Evolutionary conservation across 2,113 vertebrate genomes (phyloP).

Genomic region (Sminthopsis crassicaudata): DNA sequence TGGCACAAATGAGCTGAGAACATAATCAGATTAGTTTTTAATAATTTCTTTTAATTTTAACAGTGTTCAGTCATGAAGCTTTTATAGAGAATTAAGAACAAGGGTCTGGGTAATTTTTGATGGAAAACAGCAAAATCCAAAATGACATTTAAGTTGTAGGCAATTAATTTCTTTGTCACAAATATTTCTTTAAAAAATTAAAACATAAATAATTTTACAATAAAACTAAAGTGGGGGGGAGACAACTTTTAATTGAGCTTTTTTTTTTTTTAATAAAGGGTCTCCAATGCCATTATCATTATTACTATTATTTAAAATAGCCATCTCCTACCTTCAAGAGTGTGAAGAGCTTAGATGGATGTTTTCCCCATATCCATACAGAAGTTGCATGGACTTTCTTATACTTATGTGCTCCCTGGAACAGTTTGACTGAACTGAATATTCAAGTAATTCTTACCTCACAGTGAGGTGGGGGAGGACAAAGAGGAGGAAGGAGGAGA

Average conservation of each 20-base stretch:
- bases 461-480: conserved; percentile 10
- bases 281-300: conserved; percentile 32
- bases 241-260: conserved; percentile 31
- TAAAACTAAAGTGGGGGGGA: conserved; percentile 35
- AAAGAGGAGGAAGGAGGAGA: conserved; percentile 5
- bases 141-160: neutral
- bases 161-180: conserved; percentile 28
- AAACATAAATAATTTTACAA: neutral
- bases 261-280: conserved; percentile 36
- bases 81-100: conserved; percentile 26
- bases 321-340: conserved; percentile 62
- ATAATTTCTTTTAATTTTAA: conserved; percentile 1
- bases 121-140: conserved; percentile 3
- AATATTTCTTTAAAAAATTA: conserved; percentile 9
- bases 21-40: conserved; percentile 1
- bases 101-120: neutral
- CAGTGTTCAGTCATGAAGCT: conserved; percentile 38
- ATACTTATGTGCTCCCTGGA: conserved; percentile 46
- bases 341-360: conserved; percentile 63
- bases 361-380: conserved; percentile 58
- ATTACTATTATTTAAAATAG: conserved; percentile 30
- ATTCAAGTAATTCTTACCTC: conserved; percentile 75
- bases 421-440: conserved; percentile 61
- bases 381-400: conserved; percentile 41
- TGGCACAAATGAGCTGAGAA: conserved; percentile 4